Conservation (phyloP, 2,888 invertebrate genomes). For the Zygogramma bicolorata region DNA sequence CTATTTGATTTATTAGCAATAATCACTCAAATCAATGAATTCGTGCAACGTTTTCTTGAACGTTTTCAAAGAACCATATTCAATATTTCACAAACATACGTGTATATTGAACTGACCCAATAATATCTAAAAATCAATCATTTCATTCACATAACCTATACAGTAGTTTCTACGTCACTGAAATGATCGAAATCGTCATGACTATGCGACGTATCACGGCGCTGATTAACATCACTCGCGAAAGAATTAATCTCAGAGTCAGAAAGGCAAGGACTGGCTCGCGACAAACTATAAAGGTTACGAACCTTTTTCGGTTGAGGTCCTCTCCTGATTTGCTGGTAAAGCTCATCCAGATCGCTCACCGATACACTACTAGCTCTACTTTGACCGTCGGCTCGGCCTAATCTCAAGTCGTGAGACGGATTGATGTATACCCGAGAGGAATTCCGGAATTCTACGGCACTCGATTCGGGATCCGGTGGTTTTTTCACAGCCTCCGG, state of each 20-base stretch:
- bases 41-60: too few relatives aligned
- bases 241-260: conserved; percentile 62
- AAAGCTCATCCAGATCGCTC: conserved; percentile 77
- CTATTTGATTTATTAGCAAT: too few relatives aligned
- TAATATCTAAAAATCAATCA: neutral
- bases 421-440: conserved; percentile 68
- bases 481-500: conserved; percentile 1
- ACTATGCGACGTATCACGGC: conserved; percentile 46
- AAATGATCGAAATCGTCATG: conserved; percentile 45
- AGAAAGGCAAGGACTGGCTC: conserved; percentile 58
- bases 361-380: conserved; percentile 71
- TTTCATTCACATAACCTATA: conserved; percentile 26
- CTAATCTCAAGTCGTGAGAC: conserved; percentile 64
- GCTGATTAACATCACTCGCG: conserved; percentile 50
- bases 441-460: conserved; percentile 45
- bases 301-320: conserved; percentile 43
- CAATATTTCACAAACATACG: too few relatives aligned
- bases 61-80: too few relatives aligned
- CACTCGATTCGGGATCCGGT: conserved; percentile 56
- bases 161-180: conserved; percentile 58
- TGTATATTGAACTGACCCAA: neutral
- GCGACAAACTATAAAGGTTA: conserved; percentile 38
- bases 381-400: conserved; percentile 68
- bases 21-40: too few relatives aligned
- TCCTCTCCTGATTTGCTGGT: conserved; percentile 75